Conservation (phyloP, 2,797 vertebrate genomes). For the Cossypha polioptera region DNA sequence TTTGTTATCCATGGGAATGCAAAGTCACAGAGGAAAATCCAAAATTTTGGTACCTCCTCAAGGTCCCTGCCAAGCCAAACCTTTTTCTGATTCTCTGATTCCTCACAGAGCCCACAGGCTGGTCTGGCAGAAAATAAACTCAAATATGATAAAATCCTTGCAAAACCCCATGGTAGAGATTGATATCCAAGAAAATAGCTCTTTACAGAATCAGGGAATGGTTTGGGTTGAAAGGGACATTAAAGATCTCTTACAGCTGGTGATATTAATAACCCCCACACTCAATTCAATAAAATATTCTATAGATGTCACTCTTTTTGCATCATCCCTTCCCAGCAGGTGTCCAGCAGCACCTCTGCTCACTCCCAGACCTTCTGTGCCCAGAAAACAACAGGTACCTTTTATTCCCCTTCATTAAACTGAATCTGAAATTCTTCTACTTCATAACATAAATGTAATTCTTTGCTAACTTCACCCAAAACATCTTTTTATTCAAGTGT, state of each 20-base stretch:
- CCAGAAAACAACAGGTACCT: not conserved
- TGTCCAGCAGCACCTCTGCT: not conserved
- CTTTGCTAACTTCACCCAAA: not conserved
- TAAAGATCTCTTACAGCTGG: not conserved
- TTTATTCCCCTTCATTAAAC: not conserved
- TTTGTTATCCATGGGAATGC: not conserved
- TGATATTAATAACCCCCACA: not conserved
- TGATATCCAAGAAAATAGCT: not conserved
- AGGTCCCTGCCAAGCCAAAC: not conserved
- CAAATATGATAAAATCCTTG: not conserved
- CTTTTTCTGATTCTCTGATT: not conserved
- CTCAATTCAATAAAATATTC: not conserved
- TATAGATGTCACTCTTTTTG: not conserved
- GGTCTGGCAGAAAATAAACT: not conserved
- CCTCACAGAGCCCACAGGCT: not conserved
- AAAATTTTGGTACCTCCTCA: not conserved
- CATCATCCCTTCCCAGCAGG: not conserved
- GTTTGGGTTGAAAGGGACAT: not conserved
- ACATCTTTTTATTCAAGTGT: not conserved
- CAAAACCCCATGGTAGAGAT: accelerated
- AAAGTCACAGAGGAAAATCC: not conserved
- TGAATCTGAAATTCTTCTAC: not conserved
- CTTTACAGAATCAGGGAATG: not conserved
- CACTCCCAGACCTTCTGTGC: not conserved
- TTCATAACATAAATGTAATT: not conserved